phyloP scores from a whole-genome alignment of 2,888 invertebrate genomes.

The Lutraria lutraria region DNA sequence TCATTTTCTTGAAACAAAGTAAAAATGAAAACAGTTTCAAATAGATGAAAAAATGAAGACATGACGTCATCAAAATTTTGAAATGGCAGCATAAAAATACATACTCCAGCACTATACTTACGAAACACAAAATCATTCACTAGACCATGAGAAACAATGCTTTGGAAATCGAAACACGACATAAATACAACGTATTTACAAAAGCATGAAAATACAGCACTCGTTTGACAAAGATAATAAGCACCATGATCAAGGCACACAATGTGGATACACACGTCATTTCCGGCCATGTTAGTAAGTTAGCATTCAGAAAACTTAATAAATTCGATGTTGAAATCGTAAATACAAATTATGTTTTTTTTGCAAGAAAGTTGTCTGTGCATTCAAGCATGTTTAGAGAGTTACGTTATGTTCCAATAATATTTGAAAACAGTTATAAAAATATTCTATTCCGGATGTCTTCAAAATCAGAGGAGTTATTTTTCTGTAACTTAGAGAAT shows the following conservation, averaged over 20 bases:
- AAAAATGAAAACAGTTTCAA: no score
- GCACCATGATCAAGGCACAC: conserved; percentile 10
- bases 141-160: no score
- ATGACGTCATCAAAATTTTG: no score
- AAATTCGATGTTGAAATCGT: not conserved
- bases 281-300: not conserved
- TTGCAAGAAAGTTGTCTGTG: not conserved
- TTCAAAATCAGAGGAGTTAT: not conserved
- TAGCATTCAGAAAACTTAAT: not conserved
- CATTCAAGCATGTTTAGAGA: not conserved
- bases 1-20: no score
- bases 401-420: not conserved
- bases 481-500: not conserved
- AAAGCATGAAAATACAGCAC: not conserved
- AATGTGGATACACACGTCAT: not conserved
- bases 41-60: no score
- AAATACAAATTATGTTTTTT: not conserved
- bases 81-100: no score
- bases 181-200: not conserved
- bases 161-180: no score
- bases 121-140: no score
- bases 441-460: not conserved
- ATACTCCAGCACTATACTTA: no score
- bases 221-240: not conserved
- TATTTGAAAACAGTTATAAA: not conserved